These are phyloP conservation scores for Lepas anatifera DNA, from an alignment of 2,888 invertebrate species.

Conservation along the genomic window DNA sequence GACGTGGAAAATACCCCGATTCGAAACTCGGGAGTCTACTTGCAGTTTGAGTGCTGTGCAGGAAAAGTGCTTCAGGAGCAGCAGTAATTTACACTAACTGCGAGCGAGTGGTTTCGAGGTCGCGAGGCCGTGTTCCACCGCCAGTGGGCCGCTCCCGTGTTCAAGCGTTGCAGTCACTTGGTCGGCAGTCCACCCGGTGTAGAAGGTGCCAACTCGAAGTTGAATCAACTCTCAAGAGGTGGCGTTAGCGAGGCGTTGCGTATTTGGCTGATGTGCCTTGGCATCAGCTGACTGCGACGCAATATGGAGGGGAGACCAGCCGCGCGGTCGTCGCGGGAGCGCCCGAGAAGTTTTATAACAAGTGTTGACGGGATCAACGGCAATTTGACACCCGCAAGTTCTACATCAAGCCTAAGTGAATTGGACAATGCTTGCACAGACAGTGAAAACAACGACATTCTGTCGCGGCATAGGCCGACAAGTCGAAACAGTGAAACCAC, in stretches of 20 bases:
- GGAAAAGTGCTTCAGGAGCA: neutral
- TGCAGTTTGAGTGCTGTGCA: too few relatives aligned
- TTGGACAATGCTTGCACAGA: constrained; percentile 22
- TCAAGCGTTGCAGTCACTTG: neutral
- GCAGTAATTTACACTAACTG: neutral
- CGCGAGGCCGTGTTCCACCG: too few relatives aligned
- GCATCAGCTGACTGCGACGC: neutral
- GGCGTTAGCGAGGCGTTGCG: neutral
- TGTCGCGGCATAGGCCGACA: constrained; percentile 17
- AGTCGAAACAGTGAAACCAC: constrained; percentile 14
- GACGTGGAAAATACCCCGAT: too few relatives aligned
- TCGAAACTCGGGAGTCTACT: too few relatives aligned
- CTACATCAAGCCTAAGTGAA: constrained; percentile 15
- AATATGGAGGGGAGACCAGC: constrained; percentile 1
- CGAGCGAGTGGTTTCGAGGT: neutral
- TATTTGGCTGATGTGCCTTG: neutral
- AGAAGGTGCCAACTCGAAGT: too few relatives aligned
- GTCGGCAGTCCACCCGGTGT: too few relatives aligned
- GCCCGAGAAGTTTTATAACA: neutral
- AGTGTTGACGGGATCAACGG: constrained; percentile 9
- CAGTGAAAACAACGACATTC: constrained; percentile 13
- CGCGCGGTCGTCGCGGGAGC: neutral
- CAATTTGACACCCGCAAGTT: constrained; percentile 15
- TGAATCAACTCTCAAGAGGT: neutral
- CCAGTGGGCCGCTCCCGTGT: too few relatives aligned